These are phyloP conservation scores for Alosa alosa DNA, from an alignment of 2,113 vertebrate genomes.

Conservation along the genomic window DNA sequence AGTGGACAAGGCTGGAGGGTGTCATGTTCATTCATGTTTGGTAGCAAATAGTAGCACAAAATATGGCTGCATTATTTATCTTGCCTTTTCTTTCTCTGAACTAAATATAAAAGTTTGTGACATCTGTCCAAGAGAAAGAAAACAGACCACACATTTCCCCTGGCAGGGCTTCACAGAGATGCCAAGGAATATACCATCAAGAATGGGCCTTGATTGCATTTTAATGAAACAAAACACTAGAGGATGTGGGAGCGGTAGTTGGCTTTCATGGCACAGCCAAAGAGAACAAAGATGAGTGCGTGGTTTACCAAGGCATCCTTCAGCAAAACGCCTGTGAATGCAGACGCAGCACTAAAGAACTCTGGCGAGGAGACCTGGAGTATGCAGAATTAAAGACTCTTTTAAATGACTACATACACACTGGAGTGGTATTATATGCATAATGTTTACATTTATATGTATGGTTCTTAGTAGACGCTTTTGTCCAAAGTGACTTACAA, in stretches of 20 bases:
- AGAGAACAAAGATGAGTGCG: not conserved
- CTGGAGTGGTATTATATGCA: not conserved
- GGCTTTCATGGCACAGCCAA: not conserved
- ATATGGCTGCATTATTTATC: not conserved
- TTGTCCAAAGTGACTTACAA: too few species aligned
- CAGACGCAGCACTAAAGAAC: not conserved
- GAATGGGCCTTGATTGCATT: not conserved
- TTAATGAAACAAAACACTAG: not conserved
- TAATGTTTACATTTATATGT: too few species aligned
- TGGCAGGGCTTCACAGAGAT: not conserved
- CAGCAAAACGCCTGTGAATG: not conserved
- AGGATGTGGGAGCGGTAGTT: not conserved
- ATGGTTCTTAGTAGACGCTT: too few species aligned
- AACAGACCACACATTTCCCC: not conserved
- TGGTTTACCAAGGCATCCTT: not conserved
- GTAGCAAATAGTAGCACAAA: not conserved
- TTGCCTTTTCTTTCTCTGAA: too few species aligned
- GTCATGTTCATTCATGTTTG: not conserved
- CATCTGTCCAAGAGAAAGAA: not conserved
- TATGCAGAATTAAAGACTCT: not conserved
- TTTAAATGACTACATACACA: not conserved
- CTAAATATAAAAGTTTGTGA: not conserved
- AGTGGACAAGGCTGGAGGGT: not conserved
- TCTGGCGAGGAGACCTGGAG: not conserved
- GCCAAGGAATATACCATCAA: not conserved